Conservation (phyloP, 30 jellyfish, hydroid and myxozoan genomes). For the Nemopilema nomurai region DNA sequence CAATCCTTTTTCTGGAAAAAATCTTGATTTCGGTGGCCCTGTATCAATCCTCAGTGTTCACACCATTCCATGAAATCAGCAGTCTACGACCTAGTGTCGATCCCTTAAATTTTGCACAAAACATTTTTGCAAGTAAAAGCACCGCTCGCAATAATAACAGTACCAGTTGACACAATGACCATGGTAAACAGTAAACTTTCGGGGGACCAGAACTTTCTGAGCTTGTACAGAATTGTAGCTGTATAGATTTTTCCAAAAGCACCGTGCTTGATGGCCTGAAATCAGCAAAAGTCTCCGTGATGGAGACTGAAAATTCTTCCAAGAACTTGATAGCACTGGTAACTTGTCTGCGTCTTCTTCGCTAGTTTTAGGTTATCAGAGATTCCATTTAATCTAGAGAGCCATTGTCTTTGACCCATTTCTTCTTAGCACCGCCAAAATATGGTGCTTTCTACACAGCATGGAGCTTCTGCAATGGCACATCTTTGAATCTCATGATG, state of each 20-base stretch:
- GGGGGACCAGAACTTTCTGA: too few relatives aligned
- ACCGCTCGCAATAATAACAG: slow-evolving; percentile 10
- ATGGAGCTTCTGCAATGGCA: slow-evolving; percentile 12
- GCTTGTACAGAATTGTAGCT: slow-evolving; percentile 5
- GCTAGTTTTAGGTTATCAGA: slow-evolving; percentile 20
- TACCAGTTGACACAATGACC: slow-evolving; percentile 26
- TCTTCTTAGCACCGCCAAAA: slow-evolving; percentile 34
- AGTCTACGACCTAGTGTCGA: slow-evolving; percentile 11
- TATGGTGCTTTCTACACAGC: slow-evolving; percentile 26
- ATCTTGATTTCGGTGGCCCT: slow-evolving; percentile 36
- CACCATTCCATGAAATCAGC: slow-evolving; percentile 46
- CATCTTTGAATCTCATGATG: slow-evolving; percentile 30
- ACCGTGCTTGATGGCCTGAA: slow-evolving; percentile 16
- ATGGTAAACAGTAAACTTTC: slow-evolving; percentile 15
- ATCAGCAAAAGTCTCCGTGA: slow-evolving; percentile 4
- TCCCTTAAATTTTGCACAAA: slow-evolving; percentile 21
- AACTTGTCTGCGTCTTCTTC: slow-evolving; percentile 29
- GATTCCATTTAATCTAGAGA: too few relatives aligned
- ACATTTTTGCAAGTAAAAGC: slow-evolving; percentile 7
- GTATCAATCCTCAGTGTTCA: slow-evolving; percentile 22
- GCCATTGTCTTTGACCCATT: too few relatives aligned
- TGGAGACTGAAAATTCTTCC: slow-evolving; percentile 33
- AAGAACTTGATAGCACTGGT: slow-evolving; percentile 58
- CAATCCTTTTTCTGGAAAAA: background rate
- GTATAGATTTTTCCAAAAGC: slow-evolving; percentile 15